These are phyloP conservation scores for Trissolcus basalis DNA, from an alignment of 1,140 invertebrate species.

Conservation along the genomic window DNA sequence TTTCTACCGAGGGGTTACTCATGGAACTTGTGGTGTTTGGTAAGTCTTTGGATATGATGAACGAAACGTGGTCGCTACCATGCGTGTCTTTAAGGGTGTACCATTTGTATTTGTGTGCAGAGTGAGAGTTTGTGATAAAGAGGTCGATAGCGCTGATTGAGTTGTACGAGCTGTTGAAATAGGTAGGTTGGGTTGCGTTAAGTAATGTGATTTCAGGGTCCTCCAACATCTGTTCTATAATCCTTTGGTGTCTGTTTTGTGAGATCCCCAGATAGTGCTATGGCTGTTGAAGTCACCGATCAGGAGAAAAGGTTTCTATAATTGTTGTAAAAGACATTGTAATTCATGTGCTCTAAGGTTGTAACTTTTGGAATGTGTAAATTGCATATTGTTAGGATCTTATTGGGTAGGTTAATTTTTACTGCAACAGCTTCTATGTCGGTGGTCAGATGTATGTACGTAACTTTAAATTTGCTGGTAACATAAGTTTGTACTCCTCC, in stretches of 20 bases:
- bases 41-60: no score
- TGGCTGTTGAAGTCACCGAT: conserved; percentile 62
- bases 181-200: conserved; percentile 38
- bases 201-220: conserved; percentile 16
- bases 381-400: conserved; percentile 11
- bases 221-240: conserved; percentile 38
- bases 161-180: conserved; percentile 11
- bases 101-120: conserved; percentile 58
- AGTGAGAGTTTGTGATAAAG: conserved; percentile 39
- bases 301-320: conserved; percentile 2
- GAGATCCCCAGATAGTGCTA: conserved; percentile 61
- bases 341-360: conserved; percentile 14
- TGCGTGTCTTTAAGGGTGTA: conserved; percentile 48
- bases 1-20: no score
- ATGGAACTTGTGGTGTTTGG: no score
- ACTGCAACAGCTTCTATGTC: neutral
- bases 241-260: conserved; percentile 58
- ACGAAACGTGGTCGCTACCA: conserved; percentile 64
- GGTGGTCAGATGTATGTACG: neutral
- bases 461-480: conserved; percentile 1
- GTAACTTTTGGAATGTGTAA: conserved; percentile 41
- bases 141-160: conserved; percentile 11
- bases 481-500: conserved; percentile 28
- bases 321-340: neutral
- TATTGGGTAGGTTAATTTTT: neutral